Conservation (phyloP, 2,113 vertebrate species). For the Asarcornis scutulata region DNA sequence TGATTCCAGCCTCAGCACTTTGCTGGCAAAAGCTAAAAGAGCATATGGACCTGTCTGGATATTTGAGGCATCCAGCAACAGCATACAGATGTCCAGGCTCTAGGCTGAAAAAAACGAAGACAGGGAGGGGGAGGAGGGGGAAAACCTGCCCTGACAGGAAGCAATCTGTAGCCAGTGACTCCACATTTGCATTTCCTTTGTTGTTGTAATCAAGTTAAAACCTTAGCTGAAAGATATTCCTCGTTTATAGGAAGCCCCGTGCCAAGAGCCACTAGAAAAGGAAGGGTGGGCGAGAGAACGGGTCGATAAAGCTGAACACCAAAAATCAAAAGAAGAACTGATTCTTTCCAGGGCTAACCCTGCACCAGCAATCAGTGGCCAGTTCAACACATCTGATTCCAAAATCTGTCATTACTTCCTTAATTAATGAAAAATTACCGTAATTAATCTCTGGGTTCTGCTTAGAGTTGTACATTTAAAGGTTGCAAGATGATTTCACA, state of each 20-base stretch:
- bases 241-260: neutral
- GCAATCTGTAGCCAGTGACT: conserved; percentile 9
- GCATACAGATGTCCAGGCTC: neutral
- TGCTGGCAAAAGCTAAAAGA: conserved; percentile 19
- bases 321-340: neutral
- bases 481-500: neutral
- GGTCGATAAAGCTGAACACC: neutral
- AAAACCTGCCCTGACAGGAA: conserved; percentile 22
- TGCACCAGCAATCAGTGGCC: neutral
- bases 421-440: neutral
- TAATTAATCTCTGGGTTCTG: rapidly evolving
- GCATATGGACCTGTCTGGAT: conserved; percentile 36
- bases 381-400: neutral
- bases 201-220: neutral
- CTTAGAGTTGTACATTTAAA: neutral
- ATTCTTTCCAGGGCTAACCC: neutral
- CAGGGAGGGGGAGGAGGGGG: neutral
- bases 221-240: neutral
- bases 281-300: neutral
- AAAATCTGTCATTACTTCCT: neutral
- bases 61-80: conserved; percentile 21
- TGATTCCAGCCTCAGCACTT: conserved; percentile 15
- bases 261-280: neutral
- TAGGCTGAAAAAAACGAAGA: neutral
- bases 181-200: conserved; percentile 15